Evolutionary conservation across 2,888 invertebrate species (phyloP), one percentile per base, ranked within the genome.

Genomic region (Corythucha ciliata): DNA sequence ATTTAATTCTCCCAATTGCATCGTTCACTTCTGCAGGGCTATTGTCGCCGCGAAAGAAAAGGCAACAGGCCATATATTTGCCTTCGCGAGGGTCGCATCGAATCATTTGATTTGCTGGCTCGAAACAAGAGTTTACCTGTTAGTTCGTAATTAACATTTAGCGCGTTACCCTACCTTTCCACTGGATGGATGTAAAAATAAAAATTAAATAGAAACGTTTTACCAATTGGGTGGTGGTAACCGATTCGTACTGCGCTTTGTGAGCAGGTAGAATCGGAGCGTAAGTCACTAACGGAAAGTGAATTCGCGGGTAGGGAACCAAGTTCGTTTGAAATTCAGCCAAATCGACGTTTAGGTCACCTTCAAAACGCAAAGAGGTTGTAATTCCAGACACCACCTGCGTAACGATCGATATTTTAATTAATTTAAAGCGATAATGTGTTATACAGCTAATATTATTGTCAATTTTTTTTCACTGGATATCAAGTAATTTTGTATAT

Each of bases 251-350:
- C 6, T 37, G 45, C 3, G 51, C 36, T 20, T 37, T 51, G 12
- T 24, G 10, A 6, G 39, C 22, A 2, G 53, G 50, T 6, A 87
- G 74, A 8, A 83, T 78, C 0, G 83, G 83, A 2, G 82, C 80
- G 62, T 82, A 82, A 0, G 81, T 79, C 1, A 80, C 80, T 47
- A 78, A 68, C 1, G 90, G 89, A 68, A 89, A 91, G 68, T 93
- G 92, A 60, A 94, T 92, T 48, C 92, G 75, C 0, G 92, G 92
- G 68, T 88, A 93, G 0, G 93, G 93, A 46, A 91, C 88, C 58
- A 89, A 69, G 70, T 89, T 90, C 58, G 74, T 74, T 63, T 77
- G 77, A 62, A 77, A 77, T 61, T 77, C 77, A 5, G 73, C 74
- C 47, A 77, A 67, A 61, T 78, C 77, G 24, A 77, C 76, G 62